Base-by-base conservation (phyloP, 2,113 vertebrate genomes). In the Rousettus leschenaultii region DNA sequence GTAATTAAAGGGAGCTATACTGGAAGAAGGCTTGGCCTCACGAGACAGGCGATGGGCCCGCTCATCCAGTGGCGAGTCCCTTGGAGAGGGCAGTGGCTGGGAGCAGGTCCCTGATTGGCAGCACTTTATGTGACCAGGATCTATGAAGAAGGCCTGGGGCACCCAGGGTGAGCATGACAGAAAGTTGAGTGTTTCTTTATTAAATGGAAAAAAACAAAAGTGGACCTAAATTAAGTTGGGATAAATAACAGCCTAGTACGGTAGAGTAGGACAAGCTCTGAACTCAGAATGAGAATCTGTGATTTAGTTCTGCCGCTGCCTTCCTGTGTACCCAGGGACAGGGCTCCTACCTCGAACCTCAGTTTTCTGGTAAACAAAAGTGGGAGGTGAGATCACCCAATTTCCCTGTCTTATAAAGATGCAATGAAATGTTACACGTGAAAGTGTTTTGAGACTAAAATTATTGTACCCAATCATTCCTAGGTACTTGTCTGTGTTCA, bases 101-200 rank as follows among this genome's bases (percentile, higher is more conserved):
- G 38, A 88, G 82, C 21, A 15, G 21, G 63, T 51, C 63, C 30
- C 86, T 95, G 14, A 66, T 96, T 84, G 51, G 59, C 43, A 57
- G 71, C 68, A 28, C 75, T 92, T 57, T 73, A 74, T 75, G 85
- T 78, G 94, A 51, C 91, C 77, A 59, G 84, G 70, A 90, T 92
- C 91, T 92, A 33, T 86, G 88, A 92, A 94, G 90, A 97, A 91
- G 88, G 95, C 96, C 94, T 92, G 73, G 57, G 87, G 95, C 93
- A 38, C 48, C 53, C 35, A 15, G 51, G 77, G 53, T n/a, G 86
- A 82, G 82, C 61, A 40, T 73, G 84, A 87, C 63, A 86, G 90
- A 92, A 96, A 94, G 91, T 51, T 38, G 88, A 97, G 88, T 94
- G 95, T 83, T 91, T 96, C 96, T 95, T 98, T 96, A 97, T 97